These are phyloP conservation scores for Eristalinus sepulchralis DNA, from an alignment of 2,888 invertebrate genomes.

Conservation along the genomic window DNA sequence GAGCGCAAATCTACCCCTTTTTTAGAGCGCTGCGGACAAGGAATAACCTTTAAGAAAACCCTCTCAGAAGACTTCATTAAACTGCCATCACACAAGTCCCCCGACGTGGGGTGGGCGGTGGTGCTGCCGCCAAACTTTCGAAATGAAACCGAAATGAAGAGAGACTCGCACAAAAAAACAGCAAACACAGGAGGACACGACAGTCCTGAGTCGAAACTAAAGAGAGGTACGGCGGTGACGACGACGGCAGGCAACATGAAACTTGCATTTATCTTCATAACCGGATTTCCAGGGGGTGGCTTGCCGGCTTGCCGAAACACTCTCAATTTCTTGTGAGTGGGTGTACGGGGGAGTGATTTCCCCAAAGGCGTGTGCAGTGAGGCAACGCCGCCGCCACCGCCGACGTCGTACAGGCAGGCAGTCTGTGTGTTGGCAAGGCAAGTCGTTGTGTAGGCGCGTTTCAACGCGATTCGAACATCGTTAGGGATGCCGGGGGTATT, in stretches of 20 bases:
- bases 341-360: conserved; percentile 25
- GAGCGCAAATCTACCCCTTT: conserved; percentile 23
- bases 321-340: conserved; percentile 39
- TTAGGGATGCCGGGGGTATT: conserved; percentile 35
- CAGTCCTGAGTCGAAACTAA: conserved; percentile 15
- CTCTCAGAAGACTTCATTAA: conserved; percentile 63
- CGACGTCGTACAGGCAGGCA: neutral
- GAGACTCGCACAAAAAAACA: neutral
- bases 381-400: neutral
- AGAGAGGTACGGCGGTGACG: conserved; percentile 14
- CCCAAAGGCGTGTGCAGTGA: conserved; percentile 29
- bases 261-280: conserved; percentile 67
- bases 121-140: conserved; percentile 14
- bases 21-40: neutral
- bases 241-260: conserved; percentile 24
- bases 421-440: conserved; percentile 10
- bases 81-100: conserved; percentile 57
- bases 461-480: conserved; percentile 26
- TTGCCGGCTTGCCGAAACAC: conserved; percentile 18
- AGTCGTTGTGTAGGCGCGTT: conserved; percentile 4
- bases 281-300: conserved; percentile 25
- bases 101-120: neutral
- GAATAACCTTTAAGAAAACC: neutral
- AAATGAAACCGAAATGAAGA: conserved; percentile 43
- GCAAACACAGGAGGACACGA: neutral